phyloP scores from a whole-genome alignment of 2,113 vertebrate genomes.

The Tinamus guttatus region DNA sequence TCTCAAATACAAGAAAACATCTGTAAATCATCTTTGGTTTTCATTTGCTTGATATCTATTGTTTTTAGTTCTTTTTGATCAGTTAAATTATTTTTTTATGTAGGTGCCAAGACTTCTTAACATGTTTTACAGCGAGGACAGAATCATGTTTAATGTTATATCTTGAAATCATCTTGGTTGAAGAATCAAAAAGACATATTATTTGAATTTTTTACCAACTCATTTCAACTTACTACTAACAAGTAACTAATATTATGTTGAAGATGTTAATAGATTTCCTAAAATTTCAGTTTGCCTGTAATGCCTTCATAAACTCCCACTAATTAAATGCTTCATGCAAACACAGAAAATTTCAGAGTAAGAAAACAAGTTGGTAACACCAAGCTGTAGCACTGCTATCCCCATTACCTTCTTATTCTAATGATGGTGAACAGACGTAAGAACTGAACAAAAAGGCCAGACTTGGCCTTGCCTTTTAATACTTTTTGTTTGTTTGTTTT shows the following conservation, averaged over 20 bases:
- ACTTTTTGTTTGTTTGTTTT: too few species aligned
- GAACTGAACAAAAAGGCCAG: not conserved
- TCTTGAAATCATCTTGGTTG: not conserved
- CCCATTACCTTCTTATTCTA: not conserved
- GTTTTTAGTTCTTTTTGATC: not conserved
- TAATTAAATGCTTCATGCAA: not conserved
- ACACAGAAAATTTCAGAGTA: not conserved
- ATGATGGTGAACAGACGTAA: not conserved
- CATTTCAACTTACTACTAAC: not conserved
- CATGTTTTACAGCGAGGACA: not conserved
- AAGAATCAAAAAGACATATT: not conserved
- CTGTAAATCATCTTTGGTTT: not conserved
- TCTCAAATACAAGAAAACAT: not conserved
- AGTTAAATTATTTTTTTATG: not conserved
- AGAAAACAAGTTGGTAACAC: not conserved
- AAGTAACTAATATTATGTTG: rapidly evolving
- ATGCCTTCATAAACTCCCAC: rapidly evolving
- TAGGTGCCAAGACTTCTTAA: not conserved
- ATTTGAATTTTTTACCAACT: not conserved
- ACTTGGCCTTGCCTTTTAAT: not conserved
- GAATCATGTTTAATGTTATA: not conserved
- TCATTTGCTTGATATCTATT: not conserved
- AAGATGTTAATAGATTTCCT: not conserved
- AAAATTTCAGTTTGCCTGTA: not conserved
- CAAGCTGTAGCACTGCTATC: not conserved